Conservation (phyloP, 2,113 vertebrate species). For the Amblyornis subalaris region DNA sequence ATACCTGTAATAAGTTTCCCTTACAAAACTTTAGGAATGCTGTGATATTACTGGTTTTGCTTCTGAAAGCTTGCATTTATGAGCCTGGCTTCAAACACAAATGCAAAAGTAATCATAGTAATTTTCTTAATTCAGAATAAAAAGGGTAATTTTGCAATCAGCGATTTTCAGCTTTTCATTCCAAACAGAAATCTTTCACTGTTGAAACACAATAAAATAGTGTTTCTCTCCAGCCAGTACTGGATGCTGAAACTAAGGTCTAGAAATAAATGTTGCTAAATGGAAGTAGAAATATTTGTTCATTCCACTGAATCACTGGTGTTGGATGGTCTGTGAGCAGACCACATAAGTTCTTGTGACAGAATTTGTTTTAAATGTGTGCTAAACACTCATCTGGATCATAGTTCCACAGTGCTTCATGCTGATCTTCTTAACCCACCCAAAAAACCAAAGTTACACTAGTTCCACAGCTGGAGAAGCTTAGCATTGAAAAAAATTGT, state of each 20-base stretch:
- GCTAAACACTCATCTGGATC: not conserved
- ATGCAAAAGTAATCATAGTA: not conserved
- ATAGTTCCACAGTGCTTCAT: not conserved
- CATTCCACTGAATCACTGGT: not conserved
- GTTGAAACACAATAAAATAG: not conserved
- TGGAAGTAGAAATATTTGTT: not conserved
- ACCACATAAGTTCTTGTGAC: not conserved
- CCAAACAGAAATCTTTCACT: not conserved
- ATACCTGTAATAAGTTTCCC: not conserved
- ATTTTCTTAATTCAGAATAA: conserved; percentile 11
- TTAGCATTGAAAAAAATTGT: not conserved
- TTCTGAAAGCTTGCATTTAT: not conserved
- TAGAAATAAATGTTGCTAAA: not conserved
- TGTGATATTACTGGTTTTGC: not conserved
- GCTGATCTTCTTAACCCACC: not conserved
- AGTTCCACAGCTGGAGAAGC: not conserved
- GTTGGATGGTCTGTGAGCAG: not conserved
- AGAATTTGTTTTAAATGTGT: not conserved
- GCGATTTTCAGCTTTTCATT: not conserved
- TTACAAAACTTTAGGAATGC: not conserved
- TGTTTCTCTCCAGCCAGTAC: not conserved
- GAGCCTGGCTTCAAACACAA: not conserved
- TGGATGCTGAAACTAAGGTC: not conserved
- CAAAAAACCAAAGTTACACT: not conserved
- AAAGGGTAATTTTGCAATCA: not conserved